Base-by-base conservation (phyloP, 1,140 invertebrate genomes). In the Lutraria rhynchaena region DNA sequence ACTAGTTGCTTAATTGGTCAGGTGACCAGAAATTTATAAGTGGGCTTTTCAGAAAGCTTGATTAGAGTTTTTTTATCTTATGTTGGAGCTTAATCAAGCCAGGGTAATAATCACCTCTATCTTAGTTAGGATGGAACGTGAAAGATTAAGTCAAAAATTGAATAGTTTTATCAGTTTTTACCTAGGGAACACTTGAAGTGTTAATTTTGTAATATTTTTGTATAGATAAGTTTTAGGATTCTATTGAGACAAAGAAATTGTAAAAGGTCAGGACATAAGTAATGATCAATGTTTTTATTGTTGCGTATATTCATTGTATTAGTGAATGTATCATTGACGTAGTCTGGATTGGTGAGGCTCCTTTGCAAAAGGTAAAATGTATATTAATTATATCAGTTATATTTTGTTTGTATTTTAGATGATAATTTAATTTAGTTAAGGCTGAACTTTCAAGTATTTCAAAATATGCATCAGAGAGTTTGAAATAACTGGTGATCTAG, bases 151-250 rank as follows among this genome's bases (percentile, higher is more conserved):
- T 24, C 61, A 35, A 65, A 77, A 77, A 77, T 77, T 65, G 61
- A 77, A 77, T 77, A 44, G 61, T 67, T 77, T 76, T 77, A 77
- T 77, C 75, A 77, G 46, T 77, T 77, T 77, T 67, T 77, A 67
- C 75, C 75, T 77, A 44, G 61, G 49, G 63, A 77, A 67, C 61
- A 65, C 60, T 77, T 77, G 37, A 77, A 65, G 75, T 77, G 75
- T 77, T 77, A 77, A 77, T 77, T 41, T 77, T 77, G 60, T 77
- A 77, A 67, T 77, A 77, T 77, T 77, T 67, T 61, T 49, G 41
- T 22, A 22, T 49, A 76, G 73, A 63, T 76, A 76, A 35, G 29
- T 24, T 41, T 37, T 35, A 24, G 24, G 44, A 17, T 41, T 51
- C 58, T 58, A 31, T 2, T 24, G 70, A 73, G 70, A 73, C 70